A percentile compares a stretch with the other conserved stretches of the same genome.
Conservation (phyloP, 1,140 invertebrate species). For the Neodiprion fabricii region DNA sequence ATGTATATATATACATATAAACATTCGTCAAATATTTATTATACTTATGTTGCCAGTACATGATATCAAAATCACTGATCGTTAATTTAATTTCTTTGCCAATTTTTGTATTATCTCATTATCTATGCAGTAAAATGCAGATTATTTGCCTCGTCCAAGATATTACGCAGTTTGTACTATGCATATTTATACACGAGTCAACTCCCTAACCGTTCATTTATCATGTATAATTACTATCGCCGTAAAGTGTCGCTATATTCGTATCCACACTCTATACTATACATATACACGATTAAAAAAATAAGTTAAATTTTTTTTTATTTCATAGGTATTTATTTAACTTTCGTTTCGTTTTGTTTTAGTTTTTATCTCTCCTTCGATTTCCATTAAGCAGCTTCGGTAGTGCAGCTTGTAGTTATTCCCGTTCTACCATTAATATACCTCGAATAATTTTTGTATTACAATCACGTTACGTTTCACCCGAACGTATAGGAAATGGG, state of each 20-base stretch:
- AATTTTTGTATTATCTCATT: conserved; percentile 19
- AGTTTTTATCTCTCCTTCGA: not conserved
- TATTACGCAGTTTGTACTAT: not conserved
- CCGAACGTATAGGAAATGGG: not conserved
- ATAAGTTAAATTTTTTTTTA: too few species aligned
- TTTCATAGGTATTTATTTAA: too few species aligned
- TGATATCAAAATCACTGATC: not conserved
- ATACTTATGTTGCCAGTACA: not conserved
- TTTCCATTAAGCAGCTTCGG: conserved; percentile 47
- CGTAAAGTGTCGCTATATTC: too few species aligned
- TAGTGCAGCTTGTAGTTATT: conserved; percentile 48
- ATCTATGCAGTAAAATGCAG: not conserved
- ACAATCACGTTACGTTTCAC: not conserved
- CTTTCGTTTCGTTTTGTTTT: too few species aligned
- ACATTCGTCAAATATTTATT: not conserved
- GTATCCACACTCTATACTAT: too few species aligned
- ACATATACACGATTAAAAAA: too few species aligned
- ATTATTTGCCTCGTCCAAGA: conserved; percentile 11
- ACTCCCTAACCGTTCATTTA: too few species aligned
- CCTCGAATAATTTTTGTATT: not conserved
- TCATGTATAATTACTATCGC: too few species aligned
- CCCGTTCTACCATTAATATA: conserved; percentile 18
- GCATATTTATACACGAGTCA: not conserved
- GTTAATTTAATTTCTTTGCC: conserved; percentile 27
- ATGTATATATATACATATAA: conserved; percentile 28